Base-by-base conservation (phyloP, 2,113 vertebrate species). In the Stictonetta naevosa region DNA sequence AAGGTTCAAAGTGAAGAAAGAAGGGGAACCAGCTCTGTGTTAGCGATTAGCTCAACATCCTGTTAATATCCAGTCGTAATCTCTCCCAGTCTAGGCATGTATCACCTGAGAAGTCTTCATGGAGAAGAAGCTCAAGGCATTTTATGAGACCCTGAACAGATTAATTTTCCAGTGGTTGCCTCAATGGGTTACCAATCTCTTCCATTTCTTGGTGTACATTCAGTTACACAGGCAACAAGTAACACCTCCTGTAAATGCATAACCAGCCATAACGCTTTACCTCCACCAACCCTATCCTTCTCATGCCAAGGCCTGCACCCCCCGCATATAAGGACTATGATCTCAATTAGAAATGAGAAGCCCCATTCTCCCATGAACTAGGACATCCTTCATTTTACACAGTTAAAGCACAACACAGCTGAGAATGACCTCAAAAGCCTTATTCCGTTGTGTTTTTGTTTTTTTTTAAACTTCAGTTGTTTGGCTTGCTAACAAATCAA, bases 91-190 rank as follows among this genome's bases (percentile, higher is more conserved):
- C 79, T 67, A 86, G 68, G 86, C 19, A 2, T 67, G 56, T 52
- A 94, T 63, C 40, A 74, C 76, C 68, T 80, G 28, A 90, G 79
- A 92, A 78, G 55, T 86, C 71, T 69, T 74, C 80, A 69, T 78
- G 77, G 88, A 83, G 60, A 78, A 62, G 28, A 28, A 68, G 62
- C 55, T 93, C 66, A 78, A 68, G 71, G 63, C 60, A 83, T 34
- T 93, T 89, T 83, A 79, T 33, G 56, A 91, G 88, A 95, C 92
- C 64, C 81, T 34, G 55, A 68, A 31, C 62, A 94, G 69, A 86
- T 62, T 83, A 86, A 86, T 92, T 94, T 95, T 93, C 86, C 76
- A 83, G 83, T 86, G 64, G 50, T 67, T 94, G 83, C 83, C 63
- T 86, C 59, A 34, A 58, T 56, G 73, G 36, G 50, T 74, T 94